Evolutionary conservation across 2,797 vertebrate species (phyloP).

Genomic region (Sebastes taczanowskii): DNA sequence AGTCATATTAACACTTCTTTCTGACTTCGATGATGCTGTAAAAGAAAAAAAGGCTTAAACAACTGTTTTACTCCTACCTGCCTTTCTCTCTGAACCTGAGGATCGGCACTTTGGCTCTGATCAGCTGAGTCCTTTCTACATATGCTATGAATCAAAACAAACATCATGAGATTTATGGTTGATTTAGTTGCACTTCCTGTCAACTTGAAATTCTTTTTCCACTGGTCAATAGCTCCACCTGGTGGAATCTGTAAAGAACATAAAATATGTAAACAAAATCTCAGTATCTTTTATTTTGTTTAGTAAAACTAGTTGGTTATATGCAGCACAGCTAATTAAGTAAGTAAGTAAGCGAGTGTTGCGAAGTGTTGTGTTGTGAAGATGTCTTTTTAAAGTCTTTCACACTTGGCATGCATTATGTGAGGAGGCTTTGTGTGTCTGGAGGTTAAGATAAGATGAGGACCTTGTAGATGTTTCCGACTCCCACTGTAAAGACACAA

Average conservation of each 20-base stretch:
- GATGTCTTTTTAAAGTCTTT: not conserved
- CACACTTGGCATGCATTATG: not conserved
- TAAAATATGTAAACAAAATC: not conserved
- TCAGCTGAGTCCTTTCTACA: slow-evolving; percentile 90
- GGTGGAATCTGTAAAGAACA: slow-evolving; percentile 30
- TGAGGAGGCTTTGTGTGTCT: not conserved
- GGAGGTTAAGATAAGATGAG: not conserved
- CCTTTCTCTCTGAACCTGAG: slow-evolving; percentile 95
- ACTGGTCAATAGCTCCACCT: slow-evolving; percentile 56
- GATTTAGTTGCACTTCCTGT: slow-evolving; percentile 12
- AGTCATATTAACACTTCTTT: not conserved
- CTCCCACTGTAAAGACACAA: too few relatives aligned
- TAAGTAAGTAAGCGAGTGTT: not conserved
- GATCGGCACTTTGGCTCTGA: slow-evolving; percentile 97
- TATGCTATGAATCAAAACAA: slow-evolving; percentile 76
- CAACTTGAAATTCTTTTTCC: slow-evolving; percentile 2
- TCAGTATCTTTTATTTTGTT: not conserved
- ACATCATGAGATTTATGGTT: not conserved
- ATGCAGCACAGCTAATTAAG: not conserved
- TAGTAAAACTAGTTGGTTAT: not conserved
- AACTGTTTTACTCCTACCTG: slow-evolving; percentile 82
- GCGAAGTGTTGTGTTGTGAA: not conserved
- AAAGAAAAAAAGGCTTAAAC: not conserved
- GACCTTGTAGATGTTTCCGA: not conserved
- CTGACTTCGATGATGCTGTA: not conserved